Base-by-base conservation (phyloP, 2,888 invertebrate species). In the Polyommatus icarus region DNA sequence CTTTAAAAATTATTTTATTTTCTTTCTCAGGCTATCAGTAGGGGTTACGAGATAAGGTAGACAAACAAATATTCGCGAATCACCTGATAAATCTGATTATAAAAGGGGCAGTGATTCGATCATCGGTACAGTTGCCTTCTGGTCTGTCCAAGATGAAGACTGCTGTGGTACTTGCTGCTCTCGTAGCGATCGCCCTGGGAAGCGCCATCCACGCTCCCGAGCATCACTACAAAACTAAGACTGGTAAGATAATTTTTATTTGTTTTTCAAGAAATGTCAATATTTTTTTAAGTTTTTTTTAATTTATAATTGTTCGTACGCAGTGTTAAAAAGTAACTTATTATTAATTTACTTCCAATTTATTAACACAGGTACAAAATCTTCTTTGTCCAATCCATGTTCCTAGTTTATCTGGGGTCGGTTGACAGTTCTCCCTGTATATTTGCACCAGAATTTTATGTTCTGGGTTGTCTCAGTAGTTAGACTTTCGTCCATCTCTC, bases 231-330 rank as follows among this genome's bases (percentile, higher is more conserved):
- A 75, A 54, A 76, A 57, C 78, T 15, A 80, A 80, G 76, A 54
- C 76, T 72, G 80, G 81, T 80, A 78, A 80, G 79, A n/a, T n/a
- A n/a, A n/a, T n/a, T n/a, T 73, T 76, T 32, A 18, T 24, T 10
- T 24, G 12, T 24, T 4, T 10, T 61, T 5, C 18, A 3, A 10
- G 2, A 54, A 54, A 3, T 15, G 46, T 0, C 46, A 10, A 10
- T 54, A 3, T 50, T 50, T 12, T 15, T 15, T 50, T 1, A 24
- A 24, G 24, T 24, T 46, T 8, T 46, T 50, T 50, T 50, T n/a
- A n/a, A n/a, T 50, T 8, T 12, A 24, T 1, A 50, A 50, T 3
- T 50, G 12, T 12, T 50, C 8, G 8, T 8, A 40, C 40, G 10
- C 10, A 46, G 0, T 12, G 3, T 46, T 3, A 3, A 10, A 46